Evolutionary conservation across 2,797 vertebrate genomes (phyloP).

Genomic region (Schizothorax lantsangensis): DNA sequence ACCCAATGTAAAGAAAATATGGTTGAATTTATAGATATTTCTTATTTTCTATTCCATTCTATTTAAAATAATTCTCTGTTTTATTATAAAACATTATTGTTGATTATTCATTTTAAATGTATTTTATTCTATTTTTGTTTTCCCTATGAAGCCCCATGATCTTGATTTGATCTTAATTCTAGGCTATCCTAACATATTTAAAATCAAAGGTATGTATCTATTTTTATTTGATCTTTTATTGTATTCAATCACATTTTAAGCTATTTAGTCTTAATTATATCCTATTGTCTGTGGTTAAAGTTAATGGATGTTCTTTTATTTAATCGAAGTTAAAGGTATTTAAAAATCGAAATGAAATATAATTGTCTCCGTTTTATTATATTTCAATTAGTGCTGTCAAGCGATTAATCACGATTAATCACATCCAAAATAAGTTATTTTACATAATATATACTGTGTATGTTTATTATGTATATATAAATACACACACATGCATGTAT

Average conservation of each 20-base stretch:
- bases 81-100: neutral
- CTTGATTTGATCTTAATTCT: neutral
- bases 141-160: neutral
- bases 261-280: neutral
- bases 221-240: neutral
- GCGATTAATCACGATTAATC: too few relatives aligned
- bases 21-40: neutral
- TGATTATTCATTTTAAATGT: neutral
- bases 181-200: neutral
- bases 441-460: too few relatives aligned
- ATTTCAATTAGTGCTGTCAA: too few relatives aligned
- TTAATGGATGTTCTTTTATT: neutral
- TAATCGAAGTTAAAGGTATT: neutral
- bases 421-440: too few relatives aligned
- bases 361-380: neutral
- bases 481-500: too few relatives aligned
- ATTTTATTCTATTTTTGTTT: neutral
- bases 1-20: neutral
- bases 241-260: neutral
- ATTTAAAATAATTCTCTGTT: conserved; percentile 1
- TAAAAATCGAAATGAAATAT: neutral
- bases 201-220: neutral
- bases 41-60: neutral
- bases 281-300: neutral
- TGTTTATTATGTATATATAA: too few relatives aligned